Conservation (phyloP, 2,113 vertebrate species). For the Oncorhynchus clarkii region DNA sequence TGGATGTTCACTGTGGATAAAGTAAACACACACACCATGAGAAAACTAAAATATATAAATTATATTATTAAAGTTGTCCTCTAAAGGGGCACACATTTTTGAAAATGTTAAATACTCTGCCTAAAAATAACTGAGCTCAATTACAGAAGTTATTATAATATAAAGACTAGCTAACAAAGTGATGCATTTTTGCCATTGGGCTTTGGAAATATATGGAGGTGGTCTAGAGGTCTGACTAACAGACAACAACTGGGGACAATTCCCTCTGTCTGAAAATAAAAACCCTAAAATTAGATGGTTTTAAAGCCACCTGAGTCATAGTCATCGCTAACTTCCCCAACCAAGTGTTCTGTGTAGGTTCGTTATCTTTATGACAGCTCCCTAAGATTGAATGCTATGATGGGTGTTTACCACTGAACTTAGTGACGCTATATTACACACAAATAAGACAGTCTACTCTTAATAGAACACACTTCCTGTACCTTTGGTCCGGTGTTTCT, state of each 20-base stretch:
- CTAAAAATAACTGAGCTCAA: neutral
- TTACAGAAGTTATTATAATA: neutral
- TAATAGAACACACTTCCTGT: no score
- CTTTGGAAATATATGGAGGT: slow-evolving; percentile 7
- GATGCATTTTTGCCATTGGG: neutral
- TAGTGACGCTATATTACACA: no score
- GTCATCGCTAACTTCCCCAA: slow-evolving; percentile 44
- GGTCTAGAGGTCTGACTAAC: neutral
- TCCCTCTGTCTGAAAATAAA: slow-evolving; percentile 36
- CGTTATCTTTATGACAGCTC: slow-evolving; percentile 17
- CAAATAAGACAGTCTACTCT: neutral
- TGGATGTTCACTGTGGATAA: slow-evolving; percentile 29
- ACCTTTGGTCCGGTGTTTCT: no score
- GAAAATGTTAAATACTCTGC: neutral
- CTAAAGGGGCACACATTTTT: neutral
- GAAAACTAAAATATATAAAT: no score
- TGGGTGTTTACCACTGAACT: no score
- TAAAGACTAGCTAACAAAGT: neutral
- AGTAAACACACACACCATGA: neutral
- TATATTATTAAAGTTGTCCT: no score
- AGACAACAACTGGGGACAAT: slow-evolving; percentile 1
- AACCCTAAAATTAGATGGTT: neutral
- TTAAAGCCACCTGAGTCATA: slow-evolving; percentile 33
- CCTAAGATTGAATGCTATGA: no score
- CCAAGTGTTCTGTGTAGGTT: slow-evolving; percentile 6